Conservation (phyloP, 2,888 invertebrate genomes). For the Ptychoptera contaminata region DNA sequence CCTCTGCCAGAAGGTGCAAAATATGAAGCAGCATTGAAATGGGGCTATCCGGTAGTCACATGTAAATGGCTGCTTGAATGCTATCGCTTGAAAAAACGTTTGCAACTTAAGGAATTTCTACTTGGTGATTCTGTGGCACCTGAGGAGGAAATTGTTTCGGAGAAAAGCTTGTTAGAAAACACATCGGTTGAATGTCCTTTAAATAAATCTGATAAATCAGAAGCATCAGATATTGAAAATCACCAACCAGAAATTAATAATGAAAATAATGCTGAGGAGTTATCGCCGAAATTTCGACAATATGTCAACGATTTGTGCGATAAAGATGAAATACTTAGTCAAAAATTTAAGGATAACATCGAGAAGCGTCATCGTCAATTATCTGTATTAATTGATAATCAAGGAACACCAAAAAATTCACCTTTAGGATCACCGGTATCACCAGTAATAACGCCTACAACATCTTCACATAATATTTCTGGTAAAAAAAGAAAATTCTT, state of each 20-base stretch:
- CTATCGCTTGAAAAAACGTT: slow-evolving; percentile 29
- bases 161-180: not conserved
- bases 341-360: no score
- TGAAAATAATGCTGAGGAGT: not conserved
- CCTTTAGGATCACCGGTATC: not conserved
- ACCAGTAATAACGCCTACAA: slow-evolving; percentile 3
- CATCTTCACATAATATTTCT: no score
- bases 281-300: not conserved
- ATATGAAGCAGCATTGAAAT: slow-evolving; percentile 65
- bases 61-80: slow-evolving; percentile 48
- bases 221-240: not conserved
- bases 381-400: not conserved
- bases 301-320: no score
- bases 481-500: no score
- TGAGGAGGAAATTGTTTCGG: not conserved
- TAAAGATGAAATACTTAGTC: no score
- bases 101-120: slow-evolving; percentile 30
- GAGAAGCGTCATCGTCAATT: no score
- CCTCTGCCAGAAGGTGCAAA: slow-evolving; percentile 61
- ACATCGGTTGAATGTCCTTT: not conserved
- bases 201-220: not conserved
- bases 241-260: not conserved
- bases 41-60: slow-evolving; percentile 52
- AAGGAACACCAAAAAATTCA: not conserved
- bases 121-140: slow-evolving; percentile 22